Evolutionary conservation across 2,113 vertebrate species (phyloP).

Genomic region (Phrynosoma blainvillii): DNA sequence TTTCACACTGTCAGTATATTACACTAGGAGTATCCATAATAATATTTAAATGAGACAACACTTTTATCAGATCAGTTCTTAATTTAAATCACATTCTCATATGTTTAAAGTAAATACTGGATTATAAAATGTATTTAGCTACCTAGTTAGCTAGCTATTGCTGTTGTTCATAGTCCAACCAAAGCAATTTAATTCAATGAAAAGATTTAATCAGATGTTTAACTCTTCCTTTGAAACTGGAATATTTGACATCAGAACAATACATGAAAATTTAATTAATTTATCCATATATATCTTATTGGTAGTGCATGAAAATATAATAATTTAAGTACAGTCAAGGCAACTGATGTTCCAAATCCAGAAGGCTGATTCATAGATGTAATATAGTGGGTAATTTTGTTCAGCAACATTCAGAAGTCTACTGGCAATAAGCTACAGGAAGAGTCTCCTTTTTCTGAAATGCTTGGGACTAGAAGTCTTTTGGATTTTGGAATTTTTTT

Average conservation of each 20-base stretch:
- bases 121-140: background rate
- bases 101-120: background rate
- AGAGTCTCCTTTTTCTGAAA: background rate
- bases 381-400: background rate
- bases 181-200: background rate
- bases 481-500: no score
- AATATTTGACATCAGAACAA: background rate
- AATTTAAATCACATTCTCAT: background rate
- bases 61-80: background rate
- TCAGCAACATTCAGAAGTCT: background rate
- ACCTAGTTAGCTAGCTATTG: background rate
- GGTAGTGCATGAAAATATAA: background rate
- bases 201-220: background rate
- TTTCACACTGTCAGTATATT: conserved; percentile 3
- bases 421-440: background rate
- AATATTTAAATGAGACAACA: conserved; percentile 9
- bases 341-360: background rate
- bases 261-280: background rate
- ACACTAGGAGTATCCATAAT: background rate
- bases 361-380: background rate
- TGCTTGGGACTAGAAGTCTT: no score
- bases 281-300: background rate
- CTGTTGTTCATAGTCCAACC: background rate
- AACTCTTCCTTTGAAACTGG: background rate
- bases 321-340: background rate